Conservation (phyloP, 1,140 invertebrate species). For the Drosophila pseudoobscura region DNA sequence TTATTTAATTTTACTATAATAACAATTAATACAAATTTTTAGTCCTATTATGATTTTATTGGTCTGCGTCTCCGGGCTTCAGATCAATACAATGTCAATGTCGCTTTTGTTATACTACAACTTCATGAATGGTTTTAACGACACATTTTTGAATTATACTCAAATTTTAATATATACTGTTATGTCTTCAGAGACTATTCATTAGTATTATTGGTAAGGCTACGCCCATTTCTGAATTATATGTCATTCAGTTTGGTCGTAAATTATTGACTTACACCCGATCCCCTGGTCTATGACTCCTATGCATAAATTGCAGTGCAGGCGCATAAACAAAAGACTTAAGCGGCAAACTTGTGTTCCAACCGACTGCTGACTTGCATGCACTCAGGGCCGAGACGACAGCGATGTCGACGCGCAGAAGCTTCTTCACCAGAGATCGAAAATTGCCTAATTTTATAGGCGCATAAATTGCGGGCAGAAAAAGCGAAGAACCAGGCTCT, state of each 20-base stretch:
- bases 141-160: no score
- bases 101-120: slow-evolving; percentile 41
- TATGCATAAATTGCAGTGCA: slow-evolving; percentile 48
- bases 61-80: slow-evolving; percentile 9
- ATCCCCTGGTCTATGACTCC: slow-evolving; percentile 8
- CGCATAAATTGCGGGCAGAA: slow-evolving; percentile 54
- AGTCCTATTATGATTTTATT: slow-evolving; percentile 42
- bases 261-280: slow-evolving; percentile 45
- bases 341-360: slow-evolving; percentile 55
- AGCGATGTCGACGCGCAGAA: slow-evolving; percentile 17
- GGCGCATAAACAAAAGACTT: slow-evolving; percentile 70
- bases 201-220: slow-evolving; percentile 29
- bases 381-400: slow-evolving; percentile 54
- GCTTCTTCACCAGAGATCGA: slow-evolving; percentile 21
- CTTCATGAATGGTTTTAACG: slow-evolving; percentile 29
- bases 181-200: slow-evolving; percentile 31
- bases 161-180: slow-evolving; percentile 18
- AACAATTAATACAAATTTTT: slow-evolving; percentile 48
- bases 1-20: slow-evolving; percentile 26
- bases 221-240: slow-evolving; percentile 43
- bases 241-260: slow-evolving; percentile 33
- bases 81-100: slow-evolving; percentile 23
- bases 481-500: slow-evolving; percentile 17
- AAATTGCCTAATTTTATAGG: slow-evolving; percentile 58
- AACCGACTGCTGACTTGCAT: slow-evolving; percentile 25